Evolutionary conservation across 2,888 invertebrate species (phyloP), one percentile per base, ranked within the genome.

Genomic region (Meganola albula): DNA sequence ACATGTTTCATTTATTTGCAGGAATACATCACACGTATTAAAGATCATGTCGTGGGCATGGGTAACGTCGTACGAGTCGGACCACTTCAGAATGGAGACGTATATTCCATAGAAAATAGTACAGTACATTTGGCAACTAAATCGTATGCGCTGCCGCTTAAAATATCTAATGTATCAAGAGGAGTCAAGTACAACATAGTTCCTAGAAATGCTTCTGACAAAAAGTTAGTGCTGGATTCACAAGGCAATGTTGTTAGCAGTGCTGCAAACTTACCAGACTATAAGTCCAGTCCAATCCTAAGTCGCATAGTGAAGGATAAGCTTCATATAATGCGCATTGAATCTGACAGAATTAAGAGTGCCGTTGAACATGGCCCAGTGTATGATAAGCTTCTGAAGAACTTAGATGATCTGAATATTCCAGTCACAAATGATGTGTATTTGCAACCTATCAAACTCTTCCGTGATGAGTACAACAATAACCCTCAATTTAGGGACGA

Each of bases 41-140:
- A 91, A 49, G 90, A 90, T 30, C 90, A 91, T 70, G 92, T 90
- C 35, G 90, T 91, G 9, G 93, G 93, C 3, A 92, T 92, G 83
- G 93, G 92, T 31, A 89, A 88, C 63, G 91, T 93, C 7, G 89
- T 89, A 2, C 75, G 92, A 68, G 88, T 91, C 35, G 88, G 85
- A 3, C 87, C 86, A 4, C 74, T 74, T 42, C 87, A 74, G 54
- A 89, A 64, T 40, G 83, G 83, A 12, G 80, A 85, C 53, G 63
- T 82, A 5, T 77, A 74, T 35, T 77, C 78, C 0, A 69, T 87
- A 1, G 84, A 85, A 42, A 82, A 65, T 44, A 80, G 78, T 52
- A 83, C 79, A 48, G 60, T 70, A 8, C 82, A 85, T 33, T 58
- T 69, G 0, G 63, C 74, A 1, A 71, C 78, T 0, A 86, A 85